Evolutionary conservation across 1,140 invertebrate species (phyloP), one percentile per base, ranked within the genome.

Genomic region (Drosophila ohnishii): DNA sequence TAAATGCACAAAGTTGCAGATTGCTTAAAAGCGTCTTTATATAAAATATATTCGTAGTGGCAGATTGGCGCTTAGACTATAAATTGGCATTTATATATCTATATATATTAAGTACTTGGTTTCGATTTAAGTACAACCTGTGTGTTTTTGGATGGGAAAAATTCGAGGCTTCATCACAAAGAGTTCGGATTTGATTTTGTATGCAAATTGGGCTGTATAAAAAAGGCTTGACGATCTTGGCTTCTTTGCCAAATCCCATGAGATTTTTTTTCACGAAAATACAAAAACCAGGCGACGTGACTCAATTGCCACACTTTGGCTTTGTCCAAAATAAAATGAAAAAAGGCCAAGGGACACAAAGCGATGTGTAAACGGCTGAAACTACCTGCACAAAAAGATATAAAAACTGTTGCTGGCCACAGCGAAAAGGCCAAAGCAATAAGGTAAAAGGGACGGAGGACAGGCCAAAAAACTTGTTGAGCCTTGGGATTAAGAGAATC

Each of bases 121-220:
- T 67, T 60, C 72, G 30, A 35, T 55, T 60, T 76, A 75, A 71
- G 80, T 79, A 83, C 80, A 83, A 84, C 80, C 80, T 62, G 62
- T 79, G 56, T 58, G 47, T 65, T 39, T 66, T 30, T 51, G 16
- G 37, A 44, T 34, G 62, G 47, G 62, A 30, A 56, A 65, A 60
- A 67, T 50, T 71, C 37, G 53, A 35, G 55, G 65, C 69, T 50
- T 71, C 51, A 70, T 71, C 51, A 70, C 65, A 58, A 70, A 40
- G 16, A 47, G 48, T 48, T 70, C 25, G n/a, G 35, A 73, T 73
- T 35, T 53, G 55, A 57, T 55, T 66, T 32, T 45, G 22, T 19
- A 75, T 75, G 73, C 53, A 75, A 76, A 76, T 75, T 60, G 57
- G 42, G 55, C 19, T 59, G 37, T 44, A 34, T 11, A 44, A 39